Evolutionary conservation across 2,797 vertebrate species (phyloP), one percentile per base, ranked within the genome.

Genomic region (Enteromius radiatus): DNA sequence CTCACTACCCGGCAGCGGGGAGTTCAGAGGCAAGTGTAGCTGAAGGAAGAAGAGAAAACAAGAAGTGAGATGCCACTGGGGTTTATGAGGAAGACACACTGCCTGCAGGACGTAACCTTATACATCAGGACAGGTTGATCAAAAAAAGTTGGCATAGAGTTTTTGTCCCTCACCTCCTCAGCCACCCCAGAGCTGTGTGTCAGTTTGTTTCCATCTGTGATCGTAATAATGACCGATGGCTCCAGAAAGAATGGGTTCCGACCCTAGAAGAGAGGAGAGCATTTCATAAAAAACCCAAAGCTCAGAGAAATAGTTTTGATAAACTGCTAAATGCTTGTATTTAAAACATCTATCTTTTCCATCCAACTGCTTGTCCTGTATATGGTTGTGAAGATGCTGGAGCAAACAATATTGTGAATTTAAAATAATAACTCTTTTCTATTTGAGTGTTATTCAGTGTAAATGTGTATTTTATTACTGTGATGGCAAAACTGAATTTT

Each of bases 171-270:
- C 94, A 99, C 98, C 97, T 99, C 98, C 69, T 99, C 98, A 82
- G 97, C 96, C 89, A 99, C 96, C 85, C 97, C 96, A 56, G 97
- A 96, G 43, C 94, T 96, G 92, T 97, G 96, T 73, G 98, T 99
- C 76, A 99, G 94, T 91, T 99, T 99, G 94, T 97, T 98, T 88
- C 98, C 98, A n/a, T 99, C 98, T 75, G 98, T 99, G 92, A 99
- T 99, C 36, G 97, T 99, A 91, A 99, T 98, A 95, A 99, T 96
- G 94, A 99, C 97, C 88, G 98, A 97, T 26, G 98, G 98, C 89
- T 99, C 98, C 78, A 99, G 94, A 94, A 99, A 99, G 92, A 99
- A 99, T 0, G 98, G 98, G 94, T 99, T 99, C 86, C 98, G 96
- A 89, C 98, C 98, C 98, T 98, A 89, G 15, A 75, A 84, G 17